Conservation (phyloP, 2,797 vertebrate genomes). For the Melanotaenia trifasciata region DNA sequence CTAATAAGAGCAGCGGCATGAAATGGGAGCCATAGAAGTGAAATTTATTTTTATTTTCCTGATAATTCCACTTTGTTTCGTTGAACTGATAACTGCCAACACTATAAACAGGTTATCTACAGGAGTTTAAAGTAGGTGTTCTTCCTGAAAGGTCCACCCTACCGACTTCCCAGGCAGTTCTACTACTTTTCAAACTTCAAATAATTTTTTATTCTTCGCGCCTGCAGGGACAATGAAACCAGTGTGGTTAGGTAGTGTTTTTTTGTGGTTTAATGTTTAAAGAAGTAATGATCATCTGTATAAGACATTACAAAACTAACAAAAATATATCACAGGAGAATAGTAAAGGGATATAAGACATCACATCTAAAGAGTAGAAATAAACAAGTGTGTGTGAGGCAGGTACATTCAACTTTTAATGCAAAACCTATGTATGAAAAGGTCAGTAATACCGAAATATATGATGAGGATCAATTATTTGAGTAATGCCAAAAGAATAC, state of each 20-base stretch:
- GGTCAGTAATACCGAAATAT: not conserved
- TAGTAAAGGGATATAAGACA: not conserved
- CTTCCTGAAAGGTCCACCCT: not conserved
- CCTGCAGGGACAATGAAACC: constrained; percentile 2
- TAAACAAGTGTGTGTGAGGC: not conserved
- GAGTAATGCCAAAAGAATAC: not conserved
- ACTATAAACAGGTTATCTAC: not conserved
- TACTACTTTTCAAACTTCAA: not conserved
- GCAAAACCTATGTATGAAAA: not conserved
- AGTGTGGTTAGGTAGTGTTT: not conserved
- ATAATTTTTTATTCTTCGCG: not conserved
- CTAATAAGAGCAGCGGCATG: not conserved
- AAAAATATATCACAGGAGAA: not conserved
- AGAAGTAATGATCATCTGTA: too few species aligned
- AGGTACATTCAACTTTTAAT: not conserved
- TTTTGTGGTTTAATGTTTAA: constrained; percentile 1
- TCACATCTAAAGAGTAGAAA: not conserved
- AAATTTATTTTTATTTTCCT: not conserved
- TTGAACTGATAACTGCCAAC: not conserved
- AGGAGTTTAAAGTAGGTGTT: not conserved
- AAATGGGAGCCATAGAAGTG: constrained; percentile 6
- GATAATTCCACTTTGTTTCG: not conserved
- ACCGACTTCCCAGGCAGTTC: not conserved
- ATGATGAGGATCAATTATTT: not conserved
- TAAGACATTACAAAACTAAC: not conserved